Evolutionary conservation across 2,888 invertebrate genomes (phyloP), one percentile per base, ranked within the genome.

Genomic region (Andrena flavipes): DNA sequence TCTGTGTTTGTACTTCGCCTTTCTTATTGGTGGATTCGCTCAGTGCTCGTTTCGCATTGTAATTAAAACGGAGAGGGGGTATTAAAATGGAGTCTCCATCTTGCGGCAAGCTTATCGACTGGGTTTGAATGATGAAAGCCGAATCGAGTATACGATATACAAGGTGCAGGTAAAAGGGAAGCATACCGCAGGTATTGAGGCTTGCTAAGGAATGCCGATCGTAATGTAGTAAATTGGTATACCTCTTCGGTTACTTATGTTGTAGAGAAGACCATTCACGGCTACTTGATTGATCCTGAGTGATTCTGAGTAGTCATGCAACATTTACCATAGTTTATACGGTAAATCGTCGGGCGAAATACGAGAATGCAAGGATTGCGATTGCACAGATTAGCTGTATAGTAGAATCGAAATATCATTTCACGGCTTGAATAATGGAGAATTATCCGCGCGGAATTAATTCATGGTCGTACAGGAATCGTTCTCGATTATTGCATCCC

Each of bases 381-480:
- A 87, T 85, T 86, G 84, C 78, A 62, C 72, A 63, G 80, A 69
- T 71, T 68, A 77, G 59, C 76, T 69, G 67, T 48, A 42, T 67
- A 59, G 49, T 35, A 64, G 76, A 73, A 84, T 86, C 83, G 86
- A 85, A 88, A 86, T 88, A 90, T 89, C 88, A 87, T 90, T 91
- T 87, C 84, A 81, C 76, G 82, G 86, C 82, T 88, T 89, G 88
- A 90, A 90, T 90, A 90, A 91, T 91, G 86, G 90, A 90, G 88
- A 91, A 91, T 91, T 86, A 90, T 87, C 89, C 87, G 83, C 80
- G 69, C 63, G 87, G 84, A 90, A 91, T 87, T 90, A 87, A 91
- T 91, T 88, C 87, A 84, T 80, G 86, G 77, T 63, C 82, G 76
- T 81, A 82, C 74, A 70, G 84, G 80, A 83, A 80, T 63, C 80